phyloP scores from a whole-genome alignment of 2,888 invertebrate genomes.

The Orthonychiurus folsomi region DNA sequence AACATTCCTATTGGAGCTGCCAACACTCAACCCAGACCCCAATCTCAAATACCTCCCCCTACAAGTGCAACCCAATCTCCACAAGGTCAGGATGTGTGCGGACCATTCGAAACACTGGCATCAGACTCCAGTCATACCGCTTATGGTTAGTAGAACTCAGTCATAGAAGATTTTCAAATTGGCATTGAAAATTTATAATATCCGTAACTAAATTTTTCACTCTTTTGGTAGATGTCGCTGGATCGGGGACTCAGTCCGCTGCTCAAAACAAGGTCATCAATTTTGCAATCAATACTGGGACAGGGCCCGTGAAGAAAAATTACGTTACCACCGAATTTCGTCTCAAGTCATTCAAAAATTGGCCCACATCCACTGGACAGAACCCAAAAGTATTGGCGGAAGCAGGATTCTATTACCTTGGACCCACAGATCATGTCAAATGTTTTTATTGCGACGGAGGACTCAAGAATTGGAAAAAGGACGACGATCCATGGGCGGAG shows the following conservation, averaged over 20 bases:
- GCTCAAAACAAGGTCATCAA: too few relatives aligned
- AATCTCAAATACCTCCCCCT: too few relatives aligned
- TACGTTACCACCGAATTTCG: constrained; percentile 63
- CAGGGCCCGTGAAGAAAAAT: constrained; percentile 58
- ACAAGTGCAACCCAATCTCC: too few relatives aligned
- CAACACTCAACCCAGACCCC: too few relatives aligned
- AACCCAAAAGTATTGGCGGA: constrained; percentile 70
- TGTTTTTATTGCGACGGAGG: constrained; percentile 93
- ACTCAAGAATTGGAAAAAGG: constrained; percentile 82
- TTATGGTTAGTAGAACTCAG: too few relatives aligned
- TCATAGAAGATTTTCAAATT: too few relatives aligned
- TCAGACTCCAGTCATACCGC: too few relatives aligned
- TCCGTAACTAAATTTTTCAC: too few relatives aligned
- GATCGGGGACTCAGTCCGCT: too few relatives aligned
- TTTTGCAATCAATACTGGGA: constrained; percentile 27
- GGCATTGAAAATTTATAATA: too few relatives aligned
- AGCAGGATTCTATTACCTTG: constrained; percentile 88
- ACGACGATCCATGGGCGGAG: constrained; percentile 88
- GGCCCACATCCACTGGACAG: constrained; percentile 74
- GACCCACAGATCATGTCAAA: constrained; percentile 73
- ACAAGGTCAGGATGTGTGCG: constrained; percentile 32
- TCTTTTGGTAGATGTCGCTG: constrained; percentile 30
- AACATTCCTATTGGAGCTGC: constrained; percentile 52
- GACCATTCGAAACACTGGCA: constrained; percentile 29
- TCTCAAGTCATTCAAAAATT: constrained; percentile 61